Evolutionary conservation across 2,797 vertebrate genomes (phyloP).

Genomic region (Cottoperca gobio): DNA sequence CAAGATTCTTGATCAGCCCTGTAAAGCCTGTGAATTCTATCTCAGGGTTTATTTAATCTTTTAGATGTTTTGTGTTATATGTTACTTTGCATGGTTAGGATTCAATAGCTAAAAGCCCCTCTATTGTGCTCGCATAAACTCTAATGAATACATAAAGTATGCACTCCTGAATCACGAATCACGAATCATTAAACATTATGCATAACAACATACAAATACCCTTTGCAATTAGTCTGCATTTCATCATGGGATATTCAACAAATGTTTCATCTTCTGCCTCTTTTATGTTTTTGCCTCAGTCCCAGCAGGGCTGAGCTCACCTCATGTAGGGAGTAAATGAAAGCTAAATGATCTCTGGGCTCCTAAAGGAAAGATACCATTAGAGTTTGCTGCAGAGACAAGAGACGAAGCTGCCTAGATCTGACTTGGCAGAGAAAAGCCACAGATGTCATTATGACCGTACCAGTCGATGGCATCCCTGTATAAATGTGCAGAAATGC

Average conservation of each 20-base stretch:
- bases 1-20: neutral
- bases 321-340: constrained; percentile 79
- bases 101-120: neutral
- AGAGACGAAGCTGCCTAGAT: constrained; percentile 42
- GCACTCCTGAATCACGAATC: constrained; percentile 22
- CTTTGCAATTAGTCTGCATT: constrained; percentile 67
- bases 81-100: neutral
- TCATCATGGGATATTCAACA: constrained; percentile 56
- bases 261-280: constrained; percentile 61
- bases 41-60: neutral
- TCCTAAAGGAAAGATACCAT: constrained; percentile 69
- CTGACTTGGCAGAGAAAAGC: constrained; percentile 62
- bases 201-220: constrained; percentile 56
- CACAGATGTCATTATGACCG: constrained; percentile 73
- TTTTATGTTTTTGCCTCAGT: constrained; percentile 56
- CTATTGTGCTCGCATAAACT: neutral
- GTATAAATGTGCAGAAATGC: constrained; percentile 44
- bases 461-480: constrained; percentile 47
- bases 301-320: constrained; percentile 67
- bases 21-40: constrained; percentile 16
- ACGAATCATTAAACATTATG: constrained; percentile 56
- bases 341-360: constrained; percentile 73
- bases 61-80: neutral
- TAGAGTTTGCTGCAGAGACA: constrained; percentile 67
- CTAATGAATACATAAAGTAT: constrained; percentile 17